Conservation (phyloP, 2,888 invertebrate genomes). For the Acleris laterana region DNA sequence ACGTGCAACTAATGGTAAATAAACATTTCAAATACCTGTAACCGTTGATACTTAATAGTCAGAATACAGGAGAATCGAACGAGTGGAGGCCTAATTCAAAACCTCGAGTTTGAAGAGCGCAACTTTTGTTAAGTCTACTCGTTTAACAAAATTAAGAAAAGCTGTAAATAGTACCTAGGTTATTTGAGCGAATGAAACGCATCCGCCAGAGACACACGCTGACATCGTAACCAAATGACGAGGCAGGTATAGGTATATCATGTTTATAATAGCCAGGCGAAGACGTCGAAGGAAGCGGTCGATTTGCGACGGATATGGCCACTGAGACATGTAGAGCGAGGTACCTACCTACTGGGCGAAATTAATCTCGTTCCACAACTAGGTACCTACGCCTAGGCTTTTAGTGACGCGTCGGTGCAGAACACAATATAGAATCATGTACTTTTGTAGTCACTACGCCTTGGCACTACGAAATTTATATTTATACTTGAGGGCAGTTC, state of each 20-base stretch:
- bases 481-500: too few species aligned
- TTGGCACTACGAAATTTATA: too few species aligned
- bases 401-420: background rate
- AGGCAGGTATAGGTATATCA: slow-evolving; percentile 83
- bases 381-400: background rate
- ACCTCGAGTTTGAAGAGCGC: too few species aligned
- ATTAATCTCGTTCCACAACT: slow-evolving; percentile 26
- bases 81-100: too few species aligned
- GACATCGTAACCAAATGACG: slow-evolving; percentile 77
- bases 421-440: too few species aligned
- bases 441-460: too few species aligned
- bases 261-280: slow-evolving; percentile 69
- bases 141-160: too few species aligned
- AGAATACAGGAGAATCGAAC: slow-evolving; percentile 9
- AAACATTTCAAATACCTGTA: too few species aligned
- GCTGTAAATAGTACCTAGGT: slow-evolving; percentile 54
- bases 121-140: too few species aligned
- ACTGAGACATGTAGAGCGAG: slow-evolving; percentile 72
- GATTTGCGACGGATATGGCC: slow-evolving; percentile 82
- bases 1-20: too few species aligned
- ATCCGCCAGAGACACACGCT: slow-evolving; percentile 72
- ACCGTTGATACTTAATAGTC: too few species aligned
- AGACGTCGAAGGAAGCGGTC: slow-evolving; percentile 76
- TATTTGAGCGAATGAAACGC: slow-evolving; percentile 70
- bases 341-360: slow-evolving; percentile 41